Base-by-base conservation (phyloP, 2,113 vertebrate genomes). In the Nestor notabilis region DNA sequence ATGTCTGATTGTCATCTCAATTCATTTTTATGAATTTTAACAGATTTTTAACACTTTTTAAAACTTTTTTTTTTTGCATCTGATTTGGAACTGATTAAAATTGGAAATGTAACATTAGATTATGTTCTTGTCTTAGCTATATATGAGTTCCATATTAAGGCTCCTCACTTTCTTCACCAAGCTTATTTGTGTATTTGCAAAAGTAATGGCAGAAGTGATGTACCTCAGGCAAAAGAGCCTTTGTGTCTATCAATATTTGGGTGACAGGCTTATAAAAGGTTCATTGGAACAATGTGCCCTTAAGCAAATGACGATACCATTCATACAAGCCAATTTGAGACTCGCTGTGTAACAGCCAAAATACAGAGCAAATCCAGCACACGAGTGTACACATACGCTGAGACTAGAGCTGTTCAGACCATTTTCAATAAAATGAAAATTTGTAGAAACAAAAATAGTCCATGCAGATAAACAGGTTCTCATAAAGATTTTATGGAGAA, bases 141-240 rank as follows among this genome's bases (percentile, higher is more conserved):
- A 83, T 74, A 56, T 39, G 9, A 88, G 24, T 63, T 63, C 33
- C 24, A 66, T 10, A 13, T 65, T 75, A 89, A 85, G 65, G 60
- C 78, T 96, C 77, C 50, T 92, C 39, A 21, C 60, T 75, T 53
- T 75, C 61, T 71, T 89, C 79, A 35, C 20, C 49, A 72, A 95
- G 43, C 17, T 39, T 75, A 91, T 93, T 91, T 89, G 69, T 61
- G 11, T 71, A 81, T 89, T 95, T 96, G 85, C 56, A 84, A 95
- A 39, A 93, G 70, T 21, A 77, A 85, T 31, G 72, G 53, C 61
- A 81, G 56, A 74, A 95, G 77, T 60, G 68, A 53, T 17, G 11
- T 64, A 94, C 94, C 92, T 83, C 35, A 61, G 96, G 96, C 87
- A 84, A 88, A 94, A 94, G 53, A 83, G 66, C 39, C 82, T 89